A percentile compares a stretch with the other conserved stretches of the same genome.
Evolutionary conservation across 2,113 vertebrate species (phyloP).

Genomic region (Sakesphorus luctuosus): DNA sequence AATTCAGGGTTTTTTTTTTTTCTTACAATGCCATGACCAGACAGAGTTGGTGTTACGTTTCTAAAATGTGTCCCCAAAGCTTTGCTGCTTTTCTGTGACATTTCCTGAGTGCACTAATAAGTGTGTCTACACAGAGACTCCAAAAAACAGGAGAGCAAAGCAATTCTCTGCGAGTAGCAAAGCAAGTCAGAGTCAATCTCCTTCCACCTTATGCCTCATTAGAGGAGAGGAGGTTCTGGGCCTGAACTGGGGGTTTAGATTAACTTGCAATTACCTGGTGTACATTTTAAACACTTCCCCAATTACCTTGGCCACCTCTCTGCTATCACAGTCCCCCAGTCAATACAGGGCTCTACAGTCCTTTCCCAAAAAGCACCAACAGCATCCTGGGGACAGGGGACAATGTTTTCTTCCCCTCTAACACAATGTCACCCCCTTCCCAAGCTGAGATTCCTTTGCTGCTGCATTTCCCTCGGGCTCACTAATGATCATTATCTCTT

Average conservation of each 20-base stretch:
- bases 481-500: constrained; percentile 6
- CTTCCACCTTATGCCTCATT: constrained; percentile 3
- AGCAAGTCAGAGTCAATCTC: not conserved
- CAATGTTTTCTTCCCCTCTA: not conserved
- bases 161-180: not conserved
- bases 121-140: not conserved
- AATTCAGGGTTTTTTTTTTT: not conserved
- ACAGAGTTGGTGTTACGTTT: not conserved
- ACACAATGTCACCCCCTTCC: not conserved
- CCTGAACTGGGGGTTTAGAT: not conserved
- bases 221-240: not conserved
- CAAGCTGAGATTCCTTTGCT: not conserved
- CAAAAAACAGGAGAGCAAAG: not conserved
- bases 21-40: not conserved
- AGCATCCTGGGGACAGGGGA: not conserved
- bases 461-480: not conserved
- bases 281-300: constrained; percentile 31
- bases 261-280: constrained; percentile 15
- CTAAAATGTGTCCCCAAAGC: not conserved
- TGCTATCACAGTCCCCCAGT: not conserved
- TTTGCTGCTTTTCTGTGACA: not conserved
- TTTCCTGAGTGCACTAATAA: not conserved
- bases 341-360: accelerated
- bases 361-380: not conserved
- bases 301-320: not conserved